Percentiles rank a stretch among this genome's conserved stretches.
Conservation (phyloP, 2,797 vertebrate species). For the Crenichthys baileyi region DNA sequence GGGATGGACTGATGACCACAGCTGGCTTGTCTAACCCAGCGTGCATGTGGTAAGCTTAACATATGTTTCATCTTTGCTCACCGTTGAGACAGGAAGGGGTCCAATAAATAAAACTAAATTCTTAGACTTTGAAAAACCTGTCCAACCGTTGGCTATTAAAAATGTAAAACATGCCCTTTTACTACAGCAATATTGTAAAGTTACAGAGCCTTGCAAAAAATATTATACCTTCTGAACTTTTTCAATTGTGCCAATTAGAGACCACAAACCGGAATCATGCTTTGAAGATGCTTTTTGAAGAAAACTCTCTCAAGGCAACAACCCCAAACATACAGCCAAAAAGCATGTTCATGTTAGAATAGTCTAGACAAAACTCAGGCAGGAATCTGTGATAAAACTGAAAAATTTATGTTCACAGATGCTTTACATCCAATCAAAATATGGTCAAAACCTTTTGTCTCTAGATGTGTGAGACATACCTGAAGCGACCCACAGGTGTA, state of each 20-base stretch:
- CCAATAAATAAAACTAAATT: conserved; percentile 12
- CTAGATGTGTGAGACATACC: background rate
- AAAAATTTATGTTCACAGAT: background rate
- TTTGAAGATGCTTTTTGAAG: no score
- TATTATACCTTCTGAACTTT: background rate
- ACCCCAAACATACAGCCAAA: background rate
- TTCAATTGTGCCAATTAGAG: background rate
- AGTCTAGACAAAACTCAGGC: no score
- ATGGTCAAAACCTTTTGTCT: background rate
- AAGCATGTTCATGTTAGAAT: background rate
- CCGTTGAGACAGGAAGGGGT: conserved; percentile 28
- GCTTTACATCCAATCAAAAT: background rate
- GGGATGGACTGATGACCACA: conserved; percentile 56
- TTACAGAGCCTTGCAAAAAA: background rate
- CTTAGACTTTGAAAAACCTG: conserved; percentile 17
- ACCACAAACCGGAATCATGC: no score
- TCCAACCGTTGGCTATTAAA: background rate
- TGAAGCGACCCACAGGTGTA: background rate
- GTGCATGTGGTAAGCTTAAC: conserved; percentile 14
- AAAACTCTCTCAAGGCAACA: background rate
- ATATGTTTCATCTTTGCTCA: conserved; percentile 43
- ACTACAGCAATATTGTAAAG: background rate
- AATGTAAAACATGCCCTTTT: background rate
- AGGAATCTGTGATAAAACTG: no score
- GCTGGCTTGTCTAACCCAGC: conserved; percentile 33